Base-by-base conservation (phyloP, 2,797 vertebrate species). In the Gambelia wislizenii region DNA sequence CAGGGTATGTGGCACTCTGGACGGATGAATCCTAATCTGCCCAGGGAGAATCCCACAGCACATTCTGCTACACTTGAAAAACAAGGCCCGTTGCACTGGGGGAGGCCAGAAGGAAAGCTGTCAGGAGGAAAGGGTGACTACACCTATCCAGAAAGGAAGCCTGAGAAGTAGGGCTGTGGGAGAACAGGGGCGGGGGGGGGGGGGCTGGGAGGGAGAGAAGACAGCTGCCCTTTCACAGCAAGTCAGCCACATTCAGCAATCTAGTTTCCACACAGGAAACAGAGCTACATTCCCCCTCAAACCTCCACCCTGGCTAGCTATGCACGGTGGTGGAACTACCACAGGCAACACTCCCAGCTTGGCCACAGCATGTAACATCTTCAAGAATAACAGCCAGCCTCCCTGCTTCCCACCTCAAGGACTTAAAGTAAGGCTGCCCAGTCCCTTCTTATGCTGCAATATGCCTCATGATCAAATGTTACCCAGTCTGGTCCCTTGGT, bases 51-150 rank as follows among this genome's bases (percentile, higher is more conserved):
- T 88, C 83, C 90, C 84, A 52, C 49, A 70, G 42, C 42, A 69
- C 87, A 86, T 91, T 95, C 95, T 94, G 81, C 86, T 85, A 92
- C 91, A 92, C 88, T 92, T 91, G 87, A 90, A 56, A 79, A 85
- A 92, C 90, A 92, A 88, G 88, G 88, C 67, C 16, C 69, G 86
- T 89, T 44, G n/a, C 83, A 76, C 79, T 56, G 3, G 4, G 67
- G 39, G 85, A 74, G 83, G 89, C 70, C 87, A 9, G 77, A 33
- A 56, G 84, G 7, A 54, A 0, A 47, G 7, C 80, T 59, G 84
- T 67, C 1, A 0, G 22, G 0, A 79, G 36, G 79, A 25, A 42
- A 52, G 22, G 74, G 76, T 59, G 3, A 1, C 83, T 76, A 83
- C 79, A 86, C 39, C 84, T 83, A 88, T 86, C 59, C 81, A 0